These are phyloP conservation scores for Rhagoletis pomonella DNA, from an alignment of 1,140 invertebrate species.

Conservation along the genomic window DNA sequence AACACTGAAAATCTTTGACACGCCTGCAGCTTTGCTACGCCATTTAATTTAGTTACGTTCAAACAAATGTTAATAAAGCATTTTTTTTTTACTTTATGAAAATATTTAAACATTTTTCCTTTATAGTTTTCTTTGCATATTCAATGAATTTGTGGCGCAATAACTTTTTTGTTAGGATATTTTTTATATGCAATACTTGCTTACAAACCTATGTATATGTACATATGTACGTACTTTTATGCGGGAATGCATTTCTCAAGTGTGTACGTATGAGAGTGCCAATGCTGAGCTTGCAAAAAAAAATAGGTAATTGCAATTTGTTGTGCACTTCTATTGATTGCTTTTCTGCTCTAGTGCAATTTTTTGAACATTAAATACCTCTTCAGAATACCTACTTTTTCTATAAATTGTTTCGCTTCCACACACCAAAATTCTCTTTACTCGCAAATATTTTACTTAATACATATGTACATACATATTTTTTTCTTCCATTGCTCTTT, in stretches of 20 bases:
- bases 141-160: neutral
- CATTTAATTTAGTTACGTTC: neutral
- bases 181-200: neutral
- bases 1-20: slow-evolving; percentile 22
- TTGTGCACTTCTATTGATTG: neutral
- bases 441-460: neutral
- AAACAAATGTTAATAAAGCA: neutral
- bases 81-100: slow-evolving; percentile 7
- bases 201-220: neutral
- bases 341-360: neutral
- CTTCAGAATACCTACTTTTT: neutral
- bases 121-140: neutral
- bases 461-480: neutral
- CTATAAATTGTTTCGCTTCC: neutral
- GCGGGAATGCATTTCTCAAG: no score
- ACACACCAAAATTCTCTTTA: neutral
- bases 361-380: neutral
- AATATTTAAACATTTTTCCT: slow-evolving; percentile 14
- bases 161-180: slow-evolving; percentile 28
- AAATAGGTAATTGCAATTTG: neutral
- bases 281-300: neutral
- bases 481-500: neutral
- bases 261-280: neutral
- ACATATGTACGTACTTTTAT: no score
- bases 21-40: slow-evolving; percentile 3